Evolutionary conservation across 2,113 vertebrate species (phyloP).

Genomic region (Callionymus lyra): DNA sequence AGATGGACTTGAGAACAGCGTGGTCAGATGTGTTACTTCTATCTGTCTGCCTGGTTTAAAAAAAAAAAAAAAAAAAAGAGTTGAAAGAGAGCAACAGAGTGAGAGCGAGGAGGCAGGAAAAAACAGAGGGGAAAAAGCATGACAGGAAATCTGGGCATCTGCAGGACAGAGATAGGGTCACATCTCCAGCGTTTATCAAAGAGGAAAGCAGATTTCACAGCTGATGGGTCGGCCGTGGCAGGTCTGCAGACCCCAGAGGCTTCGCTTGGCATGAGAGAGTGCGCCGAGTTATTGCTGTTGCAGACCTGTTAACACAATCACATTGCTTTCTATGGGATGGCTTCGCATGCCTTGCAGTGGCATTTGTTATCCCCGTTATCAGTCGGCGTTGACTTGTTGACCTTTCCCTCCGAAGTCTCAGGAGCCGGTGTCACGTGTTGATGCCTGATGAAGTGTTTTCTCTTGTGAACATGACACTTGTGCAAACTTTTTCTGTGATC

Average conservation of each 20-base stretch:
- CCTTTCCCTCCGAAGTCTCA: constrained; percentile 5
- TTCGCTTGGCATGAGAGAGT: constrained; percentile 40
- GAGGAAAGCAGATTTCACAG: constrained; percentile 69
- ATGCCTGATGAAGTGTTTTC: too few relatives aligned
- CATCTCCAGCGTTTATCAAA: constrained; percentile 64
- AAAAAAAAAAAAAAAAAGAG: constrained; percentile 42
- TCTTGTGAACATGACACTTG: too few relatives aligned
- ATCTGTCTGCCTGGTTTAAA: constrained; percentile 39
- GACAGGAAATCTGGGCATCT: constrained; percentile 69
- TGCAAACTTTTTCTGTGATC: too few relatives aligned
- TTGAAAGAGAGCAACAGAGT: constrained; percentile 24
- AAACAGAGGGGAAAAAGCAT: constrained; percentile 46
- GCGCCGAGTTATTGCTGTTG: constrained; percentile 46
- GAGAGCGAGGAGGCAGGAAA: constrained; percentile 9
- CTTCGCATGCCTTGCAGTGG: constrained; percentile 7
- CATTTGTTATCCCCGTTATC: constrained; percentile 10
- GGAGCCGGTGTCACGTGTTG: too few relatives aligned
- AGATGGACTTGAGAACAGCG: constrained; percentile 49
- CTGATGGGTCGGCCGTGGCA: constrained; percentile 57
- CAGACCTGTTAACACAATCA: constrained; percentile 50
- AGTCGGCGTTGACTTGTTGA: constrained; percentile 7
- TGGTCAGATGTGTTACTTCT: constrained; percentile 37
- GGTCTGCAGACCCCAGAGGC: constrained; percentile 49
- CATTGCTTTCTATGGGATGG: constrained; percentile 23
- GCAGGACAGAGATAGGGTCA: constrained; percentile 69